Conservation (phyloP, 2,888 invertebrate genomes). For the Volucella inanis region DNA sequence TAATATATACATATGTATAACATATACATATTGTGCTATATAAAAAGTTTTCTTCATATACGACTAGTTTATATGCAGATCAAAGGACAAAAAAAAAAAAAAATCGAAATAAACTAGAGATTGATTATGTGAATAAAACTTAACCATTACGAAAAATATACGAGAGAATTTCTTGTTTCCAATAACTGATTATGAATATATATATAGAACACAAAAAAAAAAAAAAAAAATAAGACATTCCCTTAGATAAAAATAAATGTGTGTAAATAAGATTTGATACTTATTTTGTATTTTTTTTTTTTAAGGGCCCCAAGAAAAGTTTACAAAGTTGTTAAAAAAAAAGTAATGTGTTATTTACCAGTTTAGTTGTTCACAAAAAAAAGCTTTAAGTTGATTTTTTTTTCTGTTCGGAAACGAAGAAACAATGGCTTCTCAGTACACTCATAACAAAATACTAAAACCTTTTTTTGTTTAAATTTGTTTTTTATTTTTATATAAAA, state of each 20-base stretch:
- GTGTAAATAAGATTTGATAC: conserved; percentile 29
- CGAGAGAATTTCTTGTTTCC: conserved; percentile 8
- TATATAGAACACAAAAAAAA: conserved; percentile 34
- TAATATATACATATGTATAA: background rate
- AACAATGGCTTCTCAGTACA: conserved; percentile 38
- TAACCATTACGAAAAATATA: conserved; percentile 51
- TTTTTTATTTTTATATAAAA: conserved; percentile 56
- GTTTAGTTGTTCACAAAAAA: conserved; percentile 44
- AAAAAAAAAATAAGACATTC: conserved; percentile 20
- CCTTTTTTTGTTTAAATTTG: conserved; percentile 54
- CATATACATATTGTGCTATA: conserved; percentile 50
- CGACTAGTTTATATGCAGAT: background rate
- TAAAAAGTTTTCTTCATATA: conserved; percentile 30
- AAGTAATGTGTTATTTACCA: conserved; percentile 69
- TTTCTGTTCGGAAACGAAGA: conserved; percentile 30
- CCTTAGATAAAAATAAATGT: conserved; percentile 20
- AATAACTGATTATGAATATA: conserved; percentile 15
- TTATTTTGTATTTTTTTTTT: conserved; percentile 14
- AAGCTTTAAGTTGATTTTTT: background rate
- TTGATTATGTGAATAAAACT: conserved; percentile 71
- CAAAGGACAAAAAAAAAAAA: too few relatives aligned
- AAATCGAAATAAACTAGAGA: conserved; percentile 41
- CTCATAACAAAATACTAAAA: conserved; percentile 65
- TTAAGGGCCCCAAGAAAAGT: conserved; percentile 70
- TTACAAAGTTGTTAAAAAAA: conserved; percentile 72